phyloP scores from a whole-genome alignment of 2,113 vertebrate genomes.

The Tragelaphus scriptus region DNA sequence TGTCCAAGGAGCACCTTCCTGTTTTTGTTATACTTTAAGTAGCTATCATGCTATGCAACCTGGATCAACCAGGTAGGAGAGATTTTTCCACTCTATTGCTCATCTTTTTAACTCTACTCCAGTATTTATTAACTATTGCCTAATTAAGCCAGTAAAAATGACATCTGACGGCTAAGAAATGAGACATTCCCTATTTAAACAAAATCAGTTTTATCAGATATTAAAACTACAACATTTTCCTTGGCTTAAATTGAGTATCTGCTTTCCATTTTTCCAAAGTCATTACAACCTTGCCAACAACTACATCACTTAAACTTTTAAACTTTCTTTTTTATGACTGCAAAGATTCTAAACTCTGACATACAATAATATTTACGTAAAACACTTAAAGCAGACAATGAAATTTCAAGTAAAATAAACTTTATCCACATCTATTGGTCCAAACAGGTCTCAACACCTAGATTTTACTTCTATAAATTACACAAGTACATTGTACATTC shows the following conservation, averaged over 20 bases:
- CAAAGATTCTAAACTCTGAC: conserved; percentile 69
- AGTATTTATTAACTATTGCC: conserved; percentile 25
- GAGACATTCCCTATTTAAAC: conserved; percentile 73
- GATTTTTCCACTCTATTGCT: neutral
- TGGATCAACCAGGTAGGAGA: neutral
- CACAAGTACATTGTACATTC: conserved; percentile 85
- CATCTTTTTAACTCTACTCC: conserved; percentile 28
- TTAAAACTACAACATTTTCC: conserved; percentile 73
- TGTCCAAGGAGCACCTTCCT: conserved; percentile 4
- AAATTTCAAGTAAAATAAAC: conserved; percentile 87
- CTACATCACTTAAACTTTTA: conserved; percentile 65
- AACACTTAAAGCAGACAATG: conserved; percentile 82
- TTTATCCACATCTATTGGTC: conserved; percentile 81
- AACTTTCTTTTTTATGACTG: conserved; percentile 71
- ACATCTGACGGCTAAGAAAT: conserved; percentile 48
- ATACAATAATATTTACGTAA: conserved; percentile 77
- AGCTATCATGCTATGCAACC: neutral
- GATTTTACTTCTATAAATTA: conserved; percentile 84
- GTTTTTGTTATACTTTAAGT: neutral
- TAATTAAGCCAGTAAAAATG: conserved; percentile 70
- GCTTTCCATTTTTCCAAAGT: conserved; percentile 68
- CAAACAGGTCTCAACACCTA: conserved; percentile 79
- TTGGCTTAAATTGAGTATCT: conserved; percentile 67
- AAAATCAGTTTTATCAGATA: conserved; percentile 73
- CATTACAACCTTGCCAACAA: conserved; percentile 70